Evolutionary conservation across 2,797 vertebrate genomes (phyloP).

Genomic region (Sphenopsis melanotis): DNA sequence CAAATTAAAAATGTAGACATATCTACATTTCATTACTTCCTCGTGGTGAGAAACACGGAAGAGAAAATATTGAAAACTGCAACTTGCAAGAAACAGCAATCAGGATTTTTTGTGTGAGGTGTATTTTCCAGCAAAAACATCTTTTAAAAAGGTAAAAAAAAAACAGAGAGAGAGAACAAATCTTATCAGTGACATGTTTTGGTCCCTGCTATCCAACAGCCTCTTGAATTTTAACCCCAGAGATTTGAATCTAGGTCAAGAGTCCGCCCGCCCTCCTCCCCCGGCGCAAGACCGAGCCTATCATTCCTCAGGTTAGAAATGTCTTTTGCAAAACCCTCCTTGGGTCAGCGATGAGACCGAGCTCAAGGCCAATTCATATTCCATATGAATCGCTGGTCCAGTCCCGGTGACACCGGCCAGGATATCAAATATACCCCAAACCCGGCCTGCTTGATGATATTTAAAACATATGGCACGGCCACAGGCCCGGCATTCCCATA

Average conservation of each 20-base stretch:
- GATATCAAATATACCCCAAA: background rate
- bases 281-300: background rate
- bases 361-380: constrained; percentile 16
- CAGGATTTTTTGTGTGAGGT: background rate
- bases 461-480: constrained; percentile 32
- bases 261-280: background rate
- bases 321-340: constrained; percentile 27
- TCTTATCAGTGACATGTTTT: constrained; percentile 43
- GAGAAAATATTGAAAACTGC: background rate
- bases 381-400: background rate
- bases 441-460: background rate
- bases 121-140: background rate
- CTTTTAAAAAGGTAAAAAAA: accelerated
- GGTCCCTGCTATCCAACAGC: background rate
- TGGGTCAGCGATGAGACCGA: background rate
- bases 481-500: background rate
- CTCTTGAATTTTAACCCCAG: constrained; percentile 25
- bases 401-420: background rate
- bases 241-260: constrained; percentile 58
- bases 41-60: background rate
- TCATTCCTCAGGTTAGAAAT: background rate
- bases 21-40: background rate
- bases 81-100: background rate
- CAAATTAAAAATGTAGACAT: background rate
- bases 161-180: background rate